Base-by-base conservation (phyloP, 2,113 vertebrate species). In the Leptocoma aspasia region DNA sequence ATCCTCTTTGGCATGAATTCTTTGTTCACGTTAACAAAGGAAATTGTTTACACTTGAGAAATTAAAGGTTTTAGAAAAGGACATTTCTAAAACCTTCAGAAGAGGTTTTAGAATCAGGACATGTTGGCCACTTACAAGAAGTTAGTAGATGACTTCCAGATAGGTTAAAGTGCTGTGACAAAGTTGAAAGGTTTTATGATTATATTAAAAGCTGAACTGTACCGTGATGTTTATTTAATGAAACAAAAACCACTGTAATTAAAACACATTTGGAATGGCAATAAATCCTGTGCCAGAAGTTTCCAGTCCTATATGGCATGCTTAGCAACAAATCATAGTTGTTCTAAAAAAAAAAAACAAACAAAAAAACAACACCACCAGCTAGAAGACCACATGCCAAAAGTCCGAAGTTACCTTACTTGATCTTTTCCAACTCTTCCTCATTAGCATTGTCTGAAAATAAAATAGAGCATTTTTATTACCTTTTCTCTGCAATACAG, bases 381-480 rank as follows among this genome's bases (percentile, higher is more conserved):
- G 59, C 63, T 91, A 89, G 89, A 97, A 97, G 93, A 96, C 83
- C 92, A 97, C 98, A 99, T 98, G 98, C 97, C 98, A 98, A 97
- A 98, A 97, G 98, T 99, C 99, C 99, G 96, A 98, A 97, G 98
- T 99, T 99, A 99, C 99, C 99, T 99, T 99, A 99, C 99, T 99
- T 98, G 99, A 99, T 99, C 99, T 98, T 98, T 99, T 99, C 99
- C 99, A 99, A 99, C 98, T 99, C 98, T 99, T 99, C 99, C 99
- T 99, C 99, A 99, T 99, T 98, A 99, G 98, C 98, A 99, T 98
- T 97, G 98, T 99, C 99, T 99, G 99, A 97, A 99, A 99, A 99
- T 98, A 98, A 99, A 99, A 99, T 98, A 99, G 98, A 99, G 98
- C 95, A 94, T 98, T 99, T 99, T 98, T 97, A 98, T 98, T 97